Base-by-base conservation (phyloP, 30 jellyfish, hydroid and myxozoan species). In the Chrysaora quinquecirrha region DNA sequence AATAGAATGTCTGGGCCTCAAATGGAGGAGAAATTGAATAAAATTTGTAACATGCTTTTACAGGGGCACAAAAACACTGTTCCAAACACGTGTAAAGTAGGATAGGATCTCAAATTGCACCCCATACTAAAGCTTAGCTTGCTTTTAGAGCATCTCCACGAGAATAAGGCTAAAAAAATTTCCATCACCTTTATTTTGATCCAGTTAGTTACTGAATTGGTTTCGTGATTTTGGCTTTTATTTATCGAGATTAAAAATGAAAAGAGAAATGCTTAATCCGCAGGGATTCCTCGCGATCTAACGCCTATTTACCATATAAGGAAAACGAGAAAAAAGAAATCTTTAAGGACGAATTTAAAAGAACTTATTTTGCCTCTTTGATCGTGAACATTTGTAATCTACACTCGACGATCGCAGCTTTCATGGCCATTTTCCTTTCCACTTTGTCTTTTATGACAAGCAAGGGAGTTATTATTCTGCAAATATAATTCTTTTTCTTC, bases 221-320 rank as follows among this genome's bases (percentile, higher is more conserved):
- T 52, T 19, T 20, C 68, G 58, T 43, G 58, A 43, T 43, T 43
- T 16, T 43, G 12, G 9, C 68, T 16, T 52, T 52, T 19, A 16
- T 38, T 14, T 38, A 3, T 38, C 14, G 54, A 38, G 68, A 16
- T 52, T 52, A 20, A 25, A 19, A 10, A 52, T n/a, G 25, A 11
- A 56, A 12, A 61, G 64, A 75, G 50, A 75, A 75, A 75, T 31
- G 61, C 61, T 34, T 56, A 31, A 14, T 6, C 31, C 48, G 3
- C 28, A n/a, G 92, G 90, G 85, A 82, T 30, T 69, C 85, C 85
- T 64, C 85, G 3, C 34, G 2, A 14, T 12, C 32, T 19, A 33
- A 82, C 92, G 92, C 92, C 85, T 31, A 19, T 43, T 82, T 24
- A 71, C 92, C 92, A 48, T 47, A 82, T 82, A 82, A 68, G 92